Percentiles rank a stretch among this genome's conserved stretches.
phyloP scores from a whole-genome alignment of 2,888 invertebrate genomes.

The Pelosia muscerda region DNA sequence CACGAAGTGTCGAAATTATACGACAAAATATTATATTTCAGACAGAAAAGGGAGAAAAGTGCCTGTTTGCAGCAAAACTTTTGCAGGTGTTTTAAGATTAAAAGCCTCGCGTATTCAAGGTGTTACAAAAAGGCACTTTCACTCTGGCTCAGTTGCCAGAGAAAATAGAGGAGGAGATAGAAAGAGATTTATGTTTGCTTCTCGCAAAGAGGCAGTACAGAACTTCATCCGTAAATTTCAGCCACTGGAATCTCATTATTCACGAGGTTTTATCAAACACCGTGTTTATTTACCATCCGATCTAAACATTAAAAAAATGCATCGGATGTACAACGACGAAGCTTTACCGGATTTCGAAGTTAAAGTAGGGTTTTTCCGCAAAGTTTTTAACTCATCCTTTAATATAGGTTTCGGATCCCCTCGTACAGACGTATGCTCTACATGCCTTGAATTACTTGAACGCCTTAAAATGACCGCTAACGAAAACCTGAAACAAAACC shows the following conservation, averaged over 20 bases:
- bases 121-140: background rate
- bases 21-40: background rate
- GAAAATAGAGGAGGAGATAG: slow-evolving; percentile 4
- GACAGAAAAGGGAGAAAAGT: background rate
- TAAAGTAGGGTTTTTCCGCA: background rate
- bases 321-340: background rate
- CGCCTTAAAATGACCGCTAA: background rate
- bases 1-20: too few species aligned
- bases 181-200: too few species aligned
- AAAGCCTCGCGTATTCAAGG: background rate
- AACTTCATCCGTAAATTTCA: background rate
- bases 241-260: background rate
- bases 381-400: background rate
- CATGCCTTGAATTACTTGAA: background rate
- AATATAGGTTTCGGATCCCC: slow-evolving; percentile 1
- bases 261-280: background rate
- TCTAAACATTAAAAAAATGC: slow-evolving; percentile 3
- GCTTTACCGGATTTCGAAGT: background rate
- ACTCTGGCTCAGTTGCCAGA: background rate
- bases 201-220: background rate
- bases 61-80: background rate
- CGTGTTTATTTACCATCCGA: background rate
- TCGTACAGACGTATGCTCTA: background rate
- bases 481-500: background rate
- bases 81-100: background rate